Evolutionary conservation across 2,797 vertebrate species (phyloP), one percentile per base, ranked within the genome.

Genomic region (Cetoscarus ocellatus): DNA sequence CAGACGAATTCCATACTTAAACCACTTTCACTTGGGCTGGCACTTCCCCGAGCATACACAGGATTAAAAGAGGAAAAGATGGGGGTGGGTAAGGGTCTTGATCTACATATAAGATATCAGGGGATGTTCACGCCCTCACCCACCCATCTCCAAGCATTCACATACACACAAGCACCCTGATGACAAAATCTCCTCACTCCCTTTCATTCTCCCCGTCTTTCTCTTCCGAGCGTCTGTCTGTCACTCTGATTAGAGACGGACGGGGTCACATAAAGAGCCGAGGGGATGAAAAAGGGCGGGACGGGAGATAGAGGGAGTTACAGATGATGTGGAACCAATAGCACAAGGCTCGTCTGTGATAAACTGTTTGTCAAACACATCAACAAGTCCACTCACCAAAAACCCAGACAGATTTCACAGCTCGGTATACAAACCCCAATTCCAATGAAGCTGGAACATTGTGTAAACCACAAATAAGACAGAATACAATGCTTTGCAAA

Each of bases 241-340:
- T 94, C 92, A 94, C 71, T 89, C 79, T 74, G 85, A 94, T 94
- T 93, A 93, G 90, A 86, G 77, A 94, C 89, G 92, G 88, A 77
- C 79, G 70, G 80, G 75, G 81, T 79, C 86, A 73, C 83, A 90
- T 88, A 88, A 91, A 92, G 91, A 84, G 67, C 14, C n/a, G 73
- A 77, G 81, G 62, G 86, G 79, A 86, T 86, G 73, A 88, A 87
- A 86, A 88, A 91, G 84, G 61, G 86, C 85, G 90, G 89, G 86
- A 85, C 82, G 77, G 82, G 79, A 86, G 82, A 90, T 86, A 74
- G 75, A 82, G 81, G 75, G 84, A 86, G 82, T 77, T 81, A 84
- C 66, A 42, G 77, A 86, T 86, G 86, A 91, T 88, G 83, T 79
- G 86, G 82, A 89, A 87, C 86, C 85, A 88, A 84, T 78, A 86